Base-by-base conservation (phyloP, 1,140 invertebrate species). In the Drosophila chauvacae region DNA sequence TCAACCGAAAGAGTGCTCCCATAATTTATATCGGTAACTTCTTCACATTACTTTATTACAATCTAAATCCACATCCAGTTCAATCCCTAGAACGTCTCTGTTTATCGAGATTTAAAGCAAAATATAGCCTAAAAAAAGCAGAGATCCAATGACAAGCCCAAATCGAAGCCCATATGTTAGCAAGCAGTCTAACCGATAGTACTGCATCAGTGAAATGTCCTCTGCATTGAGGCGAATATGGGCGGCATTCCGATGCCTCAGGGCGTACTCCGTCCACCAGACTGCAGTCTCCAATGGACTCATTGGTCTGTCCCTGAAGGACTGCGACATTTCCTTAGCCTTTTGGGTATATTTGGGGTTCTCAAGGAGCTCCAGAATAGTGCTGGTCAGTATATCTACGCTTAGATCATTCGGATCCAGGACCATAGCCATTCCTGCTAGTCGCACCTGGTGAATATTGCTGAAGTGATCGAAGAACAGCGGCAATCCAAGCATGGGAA, bases 251-350 rank as follows among this genome's bases (percentile, higher is more conserved):
- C 63, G 56, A 33, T 87, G 59, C 4, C 84, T 80, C 55, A 56
- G 75, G 66, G 94, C 93, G 64, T 95, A 95, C 79, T 95, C 94
- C 0, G 94, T 93, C 95, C 95, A 95, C 90, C 93, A 95, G 11
- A 95, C 91, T 4, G 95, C 94, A 4, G 92, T 93, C 11, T 95
- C 94, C 56, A 94, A 56, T 0, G 94, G 93, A 13, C 90, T 84
- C 60, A 93, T 70, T 1, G 94, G 94, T 30, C 94, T 91, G 72
- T 95, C 95, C 48, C 79, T 90, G 64, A 94, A 95, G 9, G 92
- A 78, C 39, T 66, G 59, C 1, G 94, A 94, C 9, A 94, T 65
- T 91, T 92, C 57, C 14, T 61, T 55, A 1, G 76, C 80, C 4
- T 35, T 65, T 4, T 4, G 1, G 0, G 37, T 13, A 16, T 83